Evolutionary conservation across 2,113 vertebrate species (phyloP).

Genomic region (Larimichthys polyactis): DNA sequence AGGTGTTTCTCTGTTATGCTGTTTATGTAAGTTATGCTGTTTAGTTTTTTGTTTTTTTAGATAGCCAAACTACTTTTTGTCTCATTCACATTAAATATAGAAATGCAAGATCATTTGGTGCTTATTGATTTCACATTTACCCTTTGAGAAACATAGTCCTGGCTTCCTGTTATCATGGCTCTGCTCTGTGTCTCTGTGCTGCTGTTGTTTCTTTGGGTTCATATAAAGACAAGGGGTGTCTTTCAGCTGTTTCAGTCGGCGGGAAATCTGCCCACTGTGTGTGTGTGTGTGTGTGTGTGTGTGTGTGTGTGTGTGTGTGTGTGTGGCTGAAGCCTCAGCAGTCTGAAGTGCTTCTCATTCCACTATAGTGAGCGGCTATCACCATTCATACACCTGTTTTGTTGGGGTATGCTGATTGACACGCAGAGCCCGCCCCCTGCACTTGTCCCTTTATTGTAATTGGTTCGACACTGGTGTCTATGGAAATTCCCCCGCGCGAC

Average conservation of each 20-base stretch:
- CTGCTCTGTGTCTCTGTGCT: no score
- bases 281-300: no score
- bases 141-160: no score
- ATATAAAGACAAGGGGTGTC: not conserved
- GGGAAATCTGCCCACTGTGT: not conserved
- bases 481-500: slow-evolving; percentile 42
- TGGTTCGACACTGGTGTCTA: slow-evolving; percentile 26
- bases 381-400: slow-evolving; percentile 54
- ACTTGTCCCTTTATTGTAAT: slow-evolving; percentile 46
- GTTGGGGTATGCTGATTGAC: slow-evolving; percentile 46
- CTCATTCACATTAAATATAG: no score
- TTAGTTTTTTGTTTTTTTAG: no score
- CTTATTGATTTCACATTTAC: no score
- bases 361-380: slow-evolving; percentile 1
- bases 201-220: no score
- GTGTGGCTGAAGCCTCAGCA: not conserved
- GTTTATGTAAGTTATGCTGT: no score
- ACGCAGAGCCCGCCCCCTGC: slow-evolving; percentile 30
- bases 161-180: no score
- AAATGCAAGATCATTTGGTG: no score
- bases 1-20: no score
- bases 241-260: not conserved
- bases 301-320: not conserved
- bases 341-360: not conserved
- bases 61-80: no score